These are phyloP conservation scores for Drosophila kambysellisi DNA, from an alignment of 2,888 invertebrate genomes.

Conservation along the genomic window DNA sequence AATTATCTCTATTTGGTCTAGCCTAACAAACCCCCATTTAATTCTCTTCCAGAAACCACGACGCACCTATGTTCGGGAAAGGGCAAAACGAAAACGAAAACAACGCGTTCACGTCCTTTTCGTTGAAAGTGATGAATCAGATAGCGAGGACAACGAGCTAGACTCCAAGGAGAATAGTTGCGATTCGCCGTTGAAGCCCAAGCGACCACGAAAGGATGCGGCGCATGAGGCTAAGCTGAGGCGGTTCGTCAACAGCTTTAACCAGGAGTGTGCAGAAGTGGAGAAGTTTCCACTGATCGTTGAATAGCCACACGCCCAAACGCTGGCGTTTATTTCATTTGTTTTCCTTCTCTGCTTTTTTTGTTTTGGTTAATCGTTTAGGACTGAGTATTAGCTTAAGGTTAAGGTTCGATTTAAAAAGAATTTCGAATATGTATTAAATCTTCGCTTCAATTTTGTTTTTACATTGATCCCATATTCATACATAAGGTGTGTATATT, in stretches of 20 bases:
- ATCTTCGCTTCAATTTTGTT: background rate
- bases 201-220: conserved; percentile 56
- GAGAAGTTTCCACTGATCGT: conserved; percentile 79
- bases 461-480: background rate
- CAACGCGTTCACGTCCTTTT: conserved; percentile 67
- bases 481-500: background rate
- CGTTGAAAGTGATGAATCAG: conserved; percentile 77
- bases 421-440: conserved; percentile 1
- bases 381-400: conserved; percentile 17
- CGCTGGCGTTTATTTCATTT: background rate
- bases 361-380: background rate
- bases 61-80: conserved; percentile 78
- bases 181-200: conserved; percentile 60
- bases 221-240: conserved; percentile 63
- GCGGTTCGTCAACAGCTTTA: conserved; percentile 80
- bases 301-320: conserved; percentile 60
- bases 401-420: background rate
- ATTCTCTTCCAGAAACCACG: conserved; percentile 62
- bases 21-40: background rate
- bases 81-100: conserved; percentile 75
- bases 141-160: conserved; percentile 52
- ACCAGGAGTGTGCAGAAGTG: conserved; percentile 82
- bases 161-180: conserved; percentile 42
- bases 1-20: background rate
- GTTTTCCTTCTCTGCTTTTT: background rate